Conservation (phyloP, 2,797 vertebrate species). For the Melanotaenia parkinsoni region DNA sequence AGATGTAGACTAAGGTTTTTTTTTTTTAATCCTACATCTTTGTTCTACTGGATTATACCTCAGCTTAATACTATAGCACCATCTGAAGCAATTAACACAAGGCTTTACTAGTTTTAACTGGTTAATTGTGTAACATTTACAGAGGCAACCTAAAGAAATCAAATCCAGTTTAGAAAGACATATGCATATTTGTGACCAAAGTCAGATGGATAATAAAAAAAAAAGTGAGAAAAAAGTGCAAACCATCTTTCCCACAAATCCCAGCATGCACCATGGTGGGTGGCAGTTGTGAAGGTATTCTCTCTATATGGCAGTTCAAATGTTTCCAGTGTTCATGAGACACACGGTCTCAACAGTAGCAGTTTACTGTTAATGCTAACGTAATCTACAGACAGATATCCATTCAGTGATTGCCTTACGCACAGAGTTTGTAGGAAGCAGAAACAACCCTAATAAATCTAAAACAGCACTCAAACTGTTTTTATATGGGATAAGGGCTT, state of each 20-base stretch:
- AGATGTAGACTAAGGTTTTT: constrained; percentile 44
- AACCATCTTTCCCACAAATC: constrained; percentile 66
- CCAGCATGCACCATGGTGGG: constrained; percentile 71
- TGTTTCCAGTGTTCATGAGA: constrained; percentile 74
- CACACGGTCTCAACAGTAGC: constrained; percentile 55
- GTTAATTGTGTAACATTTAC: constrained; percentile 48
- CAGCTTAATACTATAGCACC: constrained; percentile 74
- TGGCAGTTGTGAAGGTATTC: constrained; percentile 72
- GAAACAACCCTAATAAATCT: constrained; percentile 64
- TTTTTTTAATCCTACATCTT: constrained; percentile 59
- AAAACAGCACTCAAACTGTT: constrained; percentile 65
- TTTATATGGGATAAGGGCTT: constrained; percentile 54
- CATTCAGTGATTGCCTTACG: constrained; percentile 83
- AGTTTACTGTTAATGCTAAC: constrained; percentile 60
- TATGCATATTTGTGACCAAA: constrained; percentile 32
- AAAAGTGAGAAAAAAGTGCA: constrained; percentile 63
- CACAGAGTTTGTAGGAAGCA: constrained; percentile 77
- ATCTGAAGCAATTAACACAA: constrained; percentile 68
- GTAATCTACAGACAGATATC: constrained; percentile 66
- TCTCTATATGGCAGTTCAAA: constrained; percentile 73
- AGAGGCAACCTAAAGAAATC: constrained; percentile 50
- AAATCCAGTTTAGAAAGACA: constrained; percentile 58
- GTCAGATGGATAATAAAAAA: constrained; percentile 31
- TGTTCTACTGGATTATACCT: constrained; percentile 70
- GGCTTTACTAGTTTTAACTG: constrained; percentile 53